Percentiles rank a stretch among this genome's conserved stretches.
Conservation (phyloP, 2,888 invertebrate genomes). For the Epsilonema sp. region DNA sequence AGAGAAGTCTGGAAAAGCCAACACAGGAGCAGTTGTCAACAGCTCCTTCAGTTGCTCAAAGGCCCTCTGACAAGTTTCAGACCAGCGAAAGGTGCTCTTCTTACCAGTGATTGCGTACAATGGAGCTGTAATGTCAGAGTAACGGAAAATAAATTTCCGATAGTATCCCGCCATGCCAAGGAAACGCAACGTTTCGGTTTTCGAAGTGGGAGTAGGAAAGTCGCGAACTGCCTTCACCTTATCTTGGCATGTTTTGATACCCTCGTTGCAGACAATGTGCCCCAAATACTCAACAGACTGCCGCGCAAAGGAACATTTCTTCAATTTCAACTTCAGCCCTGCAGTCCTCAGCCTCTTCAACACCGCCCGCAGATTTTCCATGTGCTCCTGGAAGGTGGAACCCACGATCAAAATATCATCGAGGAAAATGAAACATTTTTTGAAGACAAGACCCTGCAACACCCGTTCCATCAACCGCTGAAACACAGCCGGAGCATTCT, state of each 20-base stretch:
- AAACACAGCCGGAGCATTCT: slow-evolving; percentile 7
- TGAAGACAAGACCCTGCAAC: neutral
- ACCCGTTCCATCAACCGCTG: slow-evolving; percentile 8
- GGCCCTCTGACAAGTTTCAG: too few relatives aligned
- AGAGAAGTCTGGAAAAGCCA: neutral
- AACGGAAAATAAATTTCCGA: neutral
- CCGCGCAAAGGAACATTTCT: neutral
- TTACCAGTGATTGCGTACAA: too few relatives aligned
- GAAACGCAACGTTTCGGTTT: neutral
- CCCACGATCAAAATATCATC: neutral
- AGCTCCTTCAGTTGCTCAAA: neutral
- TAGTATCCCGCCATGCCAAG: neutral
- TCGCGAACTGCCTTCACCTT: neutral
- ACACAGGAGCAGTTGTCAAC: neutral
- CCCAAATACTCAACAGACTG: neutral
- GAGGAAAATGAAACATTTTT: neutral
- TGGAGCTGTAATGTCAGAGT: neutral
- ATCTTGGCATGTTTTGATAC: neutral
- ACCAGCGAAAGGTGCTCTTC: too few relatives aligned
- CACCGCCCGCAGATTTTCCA: neutral
- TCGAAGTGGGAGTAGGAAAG: neutral
- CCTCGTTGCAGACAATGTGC: neutral
- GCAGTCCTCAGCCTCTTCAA: neutral
- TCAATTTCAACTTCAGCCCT: neutral
- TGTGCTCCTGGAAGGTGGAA: neutral